Base-by-base conservation (phyloP, 2,113 vertebrate genomes). In the Eonycteris spelaea region DNA sequence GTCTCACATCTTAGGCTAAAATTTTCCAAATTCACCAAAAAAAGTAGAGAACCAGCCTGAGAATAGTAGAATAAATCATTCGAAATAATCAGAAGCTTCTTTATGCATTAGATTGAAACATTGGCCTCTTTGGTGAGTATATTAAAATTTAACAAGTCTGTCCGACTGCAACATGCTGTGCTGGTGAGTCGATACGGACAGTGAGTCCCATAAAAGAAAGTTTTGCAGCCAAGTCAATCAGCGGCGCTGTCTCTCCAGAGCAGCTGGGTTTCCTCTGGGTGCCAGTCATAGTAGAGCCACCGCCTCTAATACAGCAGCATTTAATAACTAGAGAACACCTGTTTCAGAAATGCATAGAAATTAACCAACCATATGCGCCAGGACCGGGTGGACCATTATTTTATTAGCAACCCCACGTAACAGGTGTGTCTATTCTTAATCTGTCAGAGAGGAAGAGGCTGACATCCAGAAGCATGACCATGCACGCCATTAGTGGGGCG, bases 41-140 rank as follows among this genome's bases (percentile, higher is more conserved):
- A 90, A 86, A 90, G 61, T 11, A 19, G 2, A 0, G 5, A 5
- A 85, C 43, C 13, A 6, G 6, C 55, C 63, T 85, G 38, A 93
- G 51, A 88, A 93, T 38, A 53, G 19, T 35, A 38, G 61, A 3
- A 91, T 80, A 71, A 84, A 82, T 93, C n/a, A 90, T 67, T 55
- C 65, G 59, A 93, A 73, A 92, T n/a, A 22, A 24, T 73, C 83
- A 59, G 13, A 89, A 71, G 19, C 14, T 94, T 87, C 30, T 22
- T 92, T 89, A 73, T 53, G 43, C 78, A 86, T 59, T 53, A 86
- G 24, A 19, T 63, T 94, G 65, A 95, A 63, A 93, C 91, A 26
- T 4, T 12, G 9, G 48, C 45, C 78, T 89, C 53, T 83, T 82
- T 30, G 13, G 74, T 82, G 68, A 77, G 35, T 51, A 45, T 51